A percentile compares a stretch with the other conserved stretches of the same genome.
Conservation (phyloP, 2,888 invertebrate species). For the Drosophila tanythrix region DNA sequence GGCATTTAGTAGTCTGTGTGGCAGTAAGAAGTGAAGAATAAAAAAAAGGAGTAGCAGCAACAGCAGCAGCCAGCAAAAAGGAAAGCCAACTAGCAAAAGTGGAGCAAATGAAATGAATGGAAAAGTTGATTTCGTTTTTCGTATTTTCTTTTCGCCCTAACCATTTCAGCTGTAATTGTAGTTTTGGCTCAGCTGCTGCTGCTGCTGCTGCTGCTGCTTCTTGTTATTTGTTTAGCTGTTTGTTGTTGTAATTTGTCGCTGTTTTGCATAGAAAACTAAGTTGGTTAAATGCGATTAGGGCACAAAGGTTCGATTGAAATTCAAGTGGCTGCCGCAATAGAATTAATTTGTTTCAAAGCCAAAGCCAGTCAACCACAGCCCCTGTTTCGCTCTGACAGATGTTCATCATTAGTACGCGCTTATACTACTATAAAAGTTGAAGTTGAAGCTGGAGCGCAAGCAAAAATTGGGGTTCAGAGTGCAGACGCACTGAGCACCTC, state of each 20-base stretch:
- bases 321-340: slow-evolving; percentile 70
- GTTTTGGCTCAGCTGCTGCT: slow-evolving; percentile 12
- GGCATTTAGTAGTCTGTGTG: slow-evolving; percentile 40
- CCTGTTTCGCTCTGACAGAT: slow-evolving; percentile 37
- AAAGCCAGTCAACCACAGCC: slow-evolving; percentile 15
- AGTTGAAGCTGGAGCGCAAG: neutral
- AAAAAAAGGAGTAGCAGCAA: neutral
- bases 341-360: slow-evolving; percentile 61
- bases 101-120: slow-evolving; percentile 26
- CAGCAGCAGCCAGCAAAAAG: neutral
- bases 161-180: slow-evolving; percentile 26
- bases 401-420: slow-evolving; percentile 32
- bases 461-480: neutral
- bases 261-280: slow-evolving; percentile 69
- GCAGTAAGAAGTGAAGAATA: neutral
- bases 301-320: slow-evolving; percentile 68
- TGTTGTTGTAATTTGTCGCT: slow-evolving; percentile 63
- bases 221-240: slow-evolving; percentile 7
- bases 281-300: slow-evolving; percentile 66
- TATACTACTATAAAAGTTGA: neutral
- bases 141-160: slow-evolving; percentile 26
- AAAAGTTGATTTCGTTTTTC: slow-evolving; percentile 42
- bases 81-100: slow-evolving; percentile 20
- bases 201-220: neutral
- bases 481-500: slow-evolving; percentile 29